A percentile compares a stretch with the other conserved stretches of the same genome.
Evolutionary conservation across 2,797 vertebrate genomes (phyloP).

Genomic region (Threskiornis aethiopicus): DNA sequence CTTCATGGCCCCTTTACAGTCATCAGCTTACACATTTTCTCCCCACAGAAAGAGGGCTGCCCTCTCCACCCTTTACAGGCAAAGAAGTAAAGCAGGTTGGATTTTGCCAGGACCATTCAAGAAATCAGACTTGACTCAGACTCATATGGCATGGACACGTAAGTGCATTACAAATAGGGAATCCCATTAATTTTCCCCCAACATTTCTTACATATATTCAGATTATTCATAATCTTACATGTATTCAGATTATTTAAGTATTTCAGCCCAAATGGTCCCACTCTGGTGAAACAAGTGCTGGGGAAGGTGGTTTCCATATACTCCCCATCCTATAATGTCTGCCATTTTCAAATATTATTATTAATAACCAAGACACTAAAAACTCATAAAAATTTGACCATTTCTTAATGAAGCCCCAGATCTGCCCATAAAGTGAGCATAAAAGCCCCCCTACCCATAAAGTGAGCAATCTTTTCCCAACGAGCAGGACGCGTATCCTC

Average conservation of each 20-base stretch:
- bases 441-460: not conserved
- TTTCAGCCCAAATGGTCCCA: not conserved
- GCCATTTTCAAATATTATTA: not conserved
- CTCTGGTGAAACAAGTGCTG: not conserved
- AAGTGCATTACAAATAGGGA: not conserved
- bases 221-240: not conserved
- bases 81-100: not conserved
- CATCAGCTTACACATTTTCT: not conserved
- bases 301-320: not conserved
- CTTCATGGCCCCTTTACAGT: not conserved
- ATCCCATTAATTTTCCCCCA: too few species aligned
- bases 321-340: not conserved
- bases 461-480: not conserved
- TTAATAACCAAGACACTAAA: not conserved
- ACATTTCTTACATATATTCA: not conserved
- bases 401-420: not conserved
- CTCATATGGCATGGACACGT: fast-evolving
- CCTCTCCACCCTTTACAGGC: not conserved
- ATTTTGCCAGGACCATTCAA: not conserved
- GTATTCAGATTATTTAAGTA: not conserved
- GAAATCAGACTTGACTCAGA: not conserved
- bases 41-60: not conserved
- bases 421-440: not conserved
- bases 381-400: not conserved
- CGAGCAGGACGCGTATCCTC: fast-evolving